Conservation (phyloP, 2,888 invertebrate genomes). For the Ashinkailepas kermadecensis region DNA sequence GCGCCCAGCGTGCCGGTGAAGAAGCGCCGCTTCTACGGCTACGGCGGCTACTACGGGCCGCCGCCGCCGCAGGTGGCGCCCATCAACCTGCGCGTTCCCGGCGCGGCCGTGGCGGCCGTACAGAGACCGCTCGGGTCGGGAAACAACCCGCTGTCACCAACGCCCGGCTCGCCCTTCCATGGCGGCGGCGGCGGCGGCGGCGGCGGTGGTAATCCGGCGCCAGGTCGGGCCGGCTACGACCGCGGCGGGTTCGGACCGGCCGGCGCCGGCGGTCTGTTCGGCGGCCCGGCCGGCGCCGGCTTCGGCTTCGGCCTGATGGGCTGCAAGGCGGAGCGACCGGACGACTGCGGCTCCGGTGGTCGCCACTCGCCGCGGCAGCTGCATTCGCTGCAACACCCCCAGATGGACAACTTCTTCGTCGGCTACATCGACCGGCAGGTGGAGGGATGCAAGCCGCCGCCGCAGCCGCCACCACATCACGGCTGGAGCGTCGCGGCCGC, state of each 20-base stretch:
- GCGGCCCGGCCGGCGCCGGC: neutral
- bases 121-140: slow-evolving; percentile 9
- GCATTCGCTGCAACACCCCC: neutral
- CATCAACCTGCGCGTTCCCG: neutral
- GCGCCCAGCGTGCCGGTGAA: neutral
- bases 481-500: neutral
- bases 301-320: neutral
- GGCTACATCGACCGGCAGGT: slow-evolving; percentile 6
- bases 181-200: slow-evolving; percentile 4
- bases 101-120: neutral
- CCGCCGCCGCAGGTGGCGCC: neutral
- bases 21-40: too few relatives aligned
- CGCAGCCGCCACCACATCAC: neutral
- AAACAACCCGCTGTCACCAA: neutral
- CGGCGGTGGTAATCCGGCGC: neutral
- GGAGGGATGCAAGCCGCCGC: slow-evolving; percentile 17
- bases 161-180: neutral
- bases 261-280: neutral
- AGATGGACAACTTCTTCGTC: neutral
- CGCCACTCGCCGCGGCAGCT: neutral
- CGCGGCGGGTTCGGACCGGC: neutral
- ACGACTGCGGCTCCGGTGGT: neutral
- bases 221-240: too few relatives aligned
- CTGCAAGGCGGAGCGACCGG: neutral
- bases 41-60: neutral